phyloP scores from a whole-genome alignment of 2,113 vertebrate genomes.

The Felis catus region DNA sequence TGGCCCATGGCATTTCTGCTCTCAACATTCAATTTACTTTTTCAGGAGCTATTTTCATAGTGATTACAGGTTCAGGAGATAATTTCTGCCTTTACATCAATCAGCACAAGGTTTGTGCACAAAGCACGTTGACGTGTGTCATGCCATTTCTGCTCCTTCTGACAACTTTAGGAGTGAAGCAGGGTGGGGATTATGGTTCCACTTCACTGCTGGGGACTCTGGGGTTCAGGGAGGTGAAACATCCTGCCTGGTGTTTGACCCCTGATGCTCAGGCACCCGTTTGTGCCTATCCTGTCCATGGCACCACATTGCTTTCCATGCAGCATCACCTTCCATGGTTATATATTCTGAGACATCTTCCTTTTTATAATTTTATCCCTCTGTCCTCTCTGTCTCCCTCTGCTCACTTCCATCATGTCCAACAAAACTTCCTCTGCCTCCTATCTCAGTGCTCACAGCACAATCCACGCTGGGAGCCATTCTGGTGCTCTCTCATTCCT shows the following conservation, averaged over 20 bases:
- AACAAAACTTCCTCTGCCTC: background rate
- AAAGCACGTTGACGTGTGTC: background rate
- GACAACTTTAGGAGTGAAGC: background rate
- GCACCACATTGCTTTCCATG: background rate
- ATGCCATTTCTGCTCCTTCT: background rate
- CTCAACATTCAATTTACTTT: background rate
- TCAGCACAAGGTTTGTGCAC: background rate
- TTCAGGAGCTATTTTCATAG: background rate
- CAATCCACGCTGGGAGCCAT: rapidly evolving
- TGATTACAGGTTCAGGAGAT: constrained; percentile 19
- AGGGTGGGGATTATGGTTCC: background rate
- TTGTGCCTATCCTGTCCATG: background rate
- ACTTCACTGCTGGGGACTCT: background rate
- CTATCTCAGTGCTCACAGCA: background rate
- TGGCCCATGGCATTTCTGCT: background rate
- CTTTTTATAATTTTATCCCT: background rate
- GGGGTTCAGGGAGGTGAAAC: background rate
- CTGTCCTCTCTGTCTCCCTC: background rate
- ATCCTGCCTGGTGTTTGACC: background rate
- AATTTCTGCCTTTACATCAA: constrained; percentile 6
- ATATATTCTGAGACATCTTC: background rate
- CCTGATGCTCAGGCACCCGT: background rate
- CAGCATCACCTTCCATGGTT: background rate
- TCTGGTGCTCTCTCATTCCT: background rate
- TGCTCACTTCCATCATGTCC: background rate